A percentile compares a stretch with the other conserved stretches of the same genome.
These are phyloP conservation scores for Caracal caracal DNA, from an alignment of 2,113 vertebrate species.

Conservation along the genomic window DNA sequence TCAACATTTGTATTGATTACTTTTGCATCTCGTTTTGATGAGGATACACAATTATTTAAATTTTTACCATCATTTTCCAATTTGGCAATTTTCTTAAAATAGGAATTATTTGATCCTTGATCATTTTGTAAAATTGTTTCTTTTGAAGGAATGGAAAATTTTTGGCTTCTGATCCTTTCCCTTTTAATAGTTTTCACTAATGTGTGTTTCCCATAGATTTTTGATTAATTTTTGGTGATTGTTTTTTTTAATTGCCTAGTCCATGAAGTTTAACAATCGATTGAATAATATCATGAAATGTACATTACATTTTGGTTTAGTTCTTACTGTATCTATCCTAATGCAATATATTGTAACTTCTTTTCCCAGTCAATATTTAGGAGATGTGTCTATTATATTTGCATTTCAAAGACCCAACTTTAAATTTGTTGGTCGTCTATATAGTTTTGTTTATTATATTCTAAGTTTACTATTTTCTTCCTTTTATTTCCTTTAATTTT, in stretches of 20 bases:
- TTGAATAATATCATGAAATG: not conserved
- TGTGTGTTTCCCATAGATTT: not conserved
- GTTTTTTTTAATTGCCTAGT: not conserved
- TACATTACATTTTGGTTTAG: not conserved
- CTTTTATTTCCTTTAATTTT: not conserved
- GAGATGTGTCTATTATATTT: not conserved
- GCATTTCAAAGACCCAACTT: not conserved
- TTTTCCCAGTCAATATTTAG: not conserved
- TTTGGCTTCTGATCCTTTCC: not conserved
- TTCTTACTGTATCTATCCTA: not conserved
- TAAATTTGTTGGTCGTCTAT: not conserved
- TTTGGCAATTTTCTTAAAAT: not conserved
- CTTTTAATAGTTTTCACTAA: not conserved
- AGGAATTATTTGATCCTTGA: not conserved
- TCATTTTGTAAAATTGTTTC: not conserved
- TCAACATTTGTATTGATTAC: not conserved
- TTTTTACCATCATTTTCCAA: not conserved
- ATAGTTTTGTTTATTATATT: not conserved
- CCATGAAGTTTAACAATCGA: not conserved
- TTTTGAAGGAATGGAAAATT: not conserved
- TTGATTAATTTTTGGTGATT: not conserved
- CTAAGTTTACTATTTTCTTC: not conserved
- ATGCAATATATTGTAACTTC: not conserved
- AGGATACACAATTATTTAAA: not conserved
- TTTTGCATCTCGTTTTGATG: not conserved